A percentile compares a stretch with the other conserved stretches of the same genome.
These are phyloP conservation scores for Plemyria rubiginata DNA, from an alignment of 2,888 invertebrate species.

Conservation along the genomic window DNA sequence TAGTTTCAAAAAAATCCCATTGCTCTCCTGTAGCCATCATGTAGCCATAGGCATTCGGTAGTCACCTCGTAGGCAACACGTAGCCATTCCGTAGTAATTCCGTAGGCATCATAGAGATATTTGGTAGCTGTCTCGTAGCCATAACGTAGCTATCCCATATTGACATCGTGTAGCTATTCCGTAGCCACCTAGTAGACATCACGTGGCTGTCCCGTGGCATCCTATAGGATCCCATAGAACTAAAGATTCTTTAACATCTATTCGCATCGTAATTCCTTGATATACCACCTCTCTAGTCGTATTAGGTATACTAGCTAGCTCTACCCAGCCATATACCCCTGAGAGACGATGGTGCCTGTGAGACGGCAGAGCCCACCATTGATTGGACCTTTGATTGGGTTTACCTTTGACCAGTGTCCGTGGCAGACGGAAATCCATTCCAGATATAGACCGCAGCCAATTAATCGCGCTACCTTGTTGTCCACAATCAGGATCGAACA, in stretches of 20 bases:
- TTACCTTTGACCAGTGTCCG: conserved; percentile 3
- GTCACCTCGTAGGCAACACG: too few species aligned
- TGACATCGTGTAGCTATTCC: too few species aligned
- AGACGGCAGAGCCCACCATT: not conserved
- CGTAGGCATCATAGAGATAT: not conserved
- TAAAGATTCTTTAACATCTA: too few species aligned
- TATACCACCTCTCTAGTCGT: not conserved
- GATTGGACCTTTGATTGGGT: conserved; percentile 4
- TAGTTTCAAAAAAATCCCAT: too few species aligned
- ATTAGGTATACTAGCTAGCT: not conserved
- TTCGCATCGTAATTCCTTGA: too few species aligned
- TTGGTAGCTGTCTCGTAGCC: too few species aligned
- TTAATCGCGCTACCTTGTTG: not conserved
- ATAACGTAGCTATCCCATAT: too few species aligned
- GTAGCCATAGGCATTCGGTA: too few species aligned
- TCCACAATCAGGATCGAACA: not conserved
- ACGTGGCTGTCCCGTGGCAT: too few species aligned
- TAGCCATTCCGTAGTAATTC: not conserved
- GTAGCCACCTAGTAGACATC: too few species aligned
- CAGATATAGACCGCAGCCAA: conserved; percentile 6
- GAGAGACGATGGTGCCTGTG: not conserved
- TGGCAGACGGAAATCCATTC: conserved; percentile 5
- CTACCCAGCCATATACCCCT: not conserved
- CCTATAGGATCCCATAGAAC: too few species aligned
- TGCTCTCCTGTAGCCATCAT: too few species aligned